Percentiles rank a stretch among this genome's conserved stretches.
phyloP scores from a whole-genome alignment of 2,797 vertebrate genomes.

The Takifugu ocellatus region DNA sequence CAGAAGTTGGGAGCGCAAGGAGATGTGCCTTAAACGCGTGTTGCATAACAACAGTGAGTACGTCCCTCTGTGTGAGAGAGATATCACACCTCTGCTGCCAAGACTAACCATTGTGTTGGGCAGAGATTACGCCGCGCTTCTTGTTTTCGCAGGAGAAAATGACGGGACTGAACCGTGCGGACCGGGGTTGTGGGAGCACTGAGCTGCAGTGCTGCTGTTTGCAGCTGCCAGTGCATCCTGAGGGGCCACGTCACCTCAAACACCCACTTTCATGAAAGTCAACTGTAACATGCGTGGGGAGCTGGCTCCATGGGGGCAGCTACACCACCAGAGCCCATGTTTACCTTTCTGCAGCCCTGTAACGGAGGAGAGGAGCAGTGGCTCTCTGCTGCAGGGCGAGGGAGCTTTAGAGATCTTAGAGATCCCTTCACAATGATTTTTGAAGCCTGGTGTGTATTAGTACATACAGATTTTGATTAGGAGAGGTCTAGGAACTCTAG shows the following conservation, averaged over 20 bases:
- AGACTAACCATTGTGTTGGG: slow-evolving; percentile 31
- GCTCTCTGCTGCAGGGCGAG: neutral
- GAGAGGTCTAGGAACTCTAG: neutral
- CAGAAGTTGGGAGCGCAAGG: neutral
- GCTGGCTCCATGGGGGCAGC: slow-evolving; percentile 20
- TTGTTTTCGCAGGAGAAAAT: slow-evolving; percentile 43
- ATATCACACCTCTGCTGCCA: slow-evolving; percentile 36
- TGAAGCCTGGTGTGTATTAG: too few species aligned
- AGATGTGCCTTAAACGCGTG: slow-evolving; percentile 10
- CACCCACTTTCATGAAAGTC: slow-evolving; percentile 1
- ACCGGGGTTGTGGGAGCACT: slow-evolving; percentile 26
- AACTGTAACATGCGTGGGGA: too few species aligned
- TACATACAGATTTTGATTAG: too few species aligned
- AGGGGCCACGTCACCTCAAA: neutral
- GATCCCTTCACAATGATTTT: too few species aligned
- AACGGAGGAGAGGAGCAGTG: neutral
- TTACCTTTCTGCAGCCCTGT: slow-evolving; percentile 10
- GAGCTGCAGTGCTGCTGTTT: slow-evolving; percentile 41
- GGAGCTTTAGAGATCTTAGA: too few species aligned
- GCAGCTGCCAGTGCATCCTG: neutral
- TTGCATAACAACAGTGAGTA: slow-evolving; percentile 6
- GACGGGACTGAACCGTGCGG: too few species aligned
- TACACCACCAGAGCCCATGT: slow-evolving; percentile 29
- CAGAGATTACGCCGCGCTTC: slow-evolving; percentile 47
- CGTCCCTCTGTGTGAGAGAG: slow-evolving; percentile 9